A percentile compares a stretch with the other conserved stretches of the same genome.
Conservation (phyloP, 2,888 invertebrate genomes). For the Scelioninae gen. 1 region DNA sequence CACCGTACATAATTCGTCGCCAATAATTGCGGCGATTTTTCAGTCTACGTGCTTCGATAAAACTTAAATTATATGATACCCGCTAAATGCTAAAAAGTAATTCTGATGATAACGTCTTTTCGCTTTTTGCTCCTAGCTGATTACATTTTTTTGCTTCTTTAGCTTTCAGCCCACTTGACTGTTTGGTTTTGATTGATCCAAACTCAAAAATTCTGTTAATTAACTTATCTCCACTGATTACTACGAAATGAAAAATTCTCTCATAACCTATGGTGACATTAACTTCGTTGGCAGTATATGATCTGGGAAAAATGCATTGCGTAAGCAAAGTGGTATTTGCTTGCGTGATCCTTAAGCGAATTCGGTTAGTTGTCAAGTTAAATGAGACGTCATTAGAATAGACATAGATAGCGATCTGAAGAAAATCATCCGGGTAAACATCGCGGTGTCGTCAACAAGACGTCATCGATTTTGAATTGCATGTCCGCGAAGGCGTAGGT, state of each 20-base stretch:
- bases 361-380: background rate
- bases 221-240: constrained; percentile 39
- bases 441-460: background rate
- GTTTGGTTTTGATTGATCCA: constrained; percentile 39
- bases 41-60: constrained; percentile 44
- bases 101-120: constrained; percentile 48
- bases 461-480: constrained; percentile 29
- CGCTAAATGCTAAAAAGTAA: constrained; percentile 56
- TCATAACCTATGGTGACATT: no score
- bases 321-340: constrained; percentile 38
- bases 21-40: constrained; percentile 66
- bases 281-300: no score
- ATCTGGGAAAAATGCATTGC: no score
- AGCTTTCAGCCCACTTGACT: no score
- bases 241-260: no score
- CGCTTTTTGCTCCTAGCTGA: constrained; percentile 1
- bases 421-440: background rate
- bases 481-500: constrained; percentile 11
- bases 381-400: constrained; percentile 11
- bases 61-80: constrained; percentile 55
- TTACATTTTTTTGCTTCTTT: constrained; percentile 7
- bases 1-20: constrained; percentile 66
- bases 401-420: background rate
- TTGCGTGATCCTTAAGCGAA: background rate
- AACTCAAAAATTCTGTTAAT: constrained; percentile 36